Percentiles rank a stretch among this genome's conserved stretches.
Evolutionary conservation across 64 coral and sea anemone genomes (phyloP).

Genomic region (Hydrozoanthus tunicans): DNA sequence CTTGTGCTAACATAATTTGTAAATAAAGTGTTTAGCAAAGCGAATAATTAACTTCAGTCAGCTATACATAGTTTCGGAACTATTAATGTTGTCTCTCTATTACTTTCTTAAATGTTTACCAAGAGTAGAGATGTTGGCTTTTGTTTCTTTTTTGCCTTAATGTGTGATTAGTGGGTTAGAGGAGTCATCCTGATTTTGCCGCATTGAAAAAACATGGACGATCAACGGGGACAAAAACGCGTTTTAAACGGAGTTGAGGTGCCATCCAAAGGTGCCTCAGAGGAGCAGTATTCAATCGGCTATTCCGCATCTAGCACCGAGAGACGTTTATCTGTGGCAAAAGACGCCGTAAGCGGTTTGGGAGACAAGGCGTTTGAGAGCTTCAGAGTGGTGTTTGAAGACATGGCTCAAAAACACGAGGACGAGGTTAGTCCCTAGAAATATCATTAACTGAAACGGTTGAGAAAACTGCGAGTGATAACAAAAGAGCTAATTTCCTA

Average conservation of each 20-base stretch:
- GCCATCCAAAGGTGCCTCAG: not conserved
- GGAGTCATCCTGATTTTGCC: not conserved
- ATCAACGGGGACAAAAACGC: not conserved
- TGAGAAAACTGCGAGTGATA: not conserved
- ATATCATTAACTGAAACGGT: not conserved
- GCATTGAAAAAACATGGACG: not conserved
- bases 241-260: not conserved
- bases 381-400: constrained; percentile 32
- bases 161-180: not conserved
- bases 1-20: not conserved
- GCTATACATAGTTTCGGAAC: not conserved
- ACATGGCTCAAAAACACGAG: constrained; percentile 14
- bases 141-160: not conserved
- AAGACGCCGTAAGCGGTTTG: constrained; percentile 38
- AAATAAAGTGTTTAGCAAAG: not conserved
- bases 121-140: too few relatives aligned
- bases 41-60: not conserved
- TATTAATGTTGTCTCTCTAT: not conserved
- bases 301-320: not conserved
- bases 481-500: not conserved
- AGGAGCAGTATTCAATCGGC: not conserved
- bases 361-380: constrained; percentile 38
- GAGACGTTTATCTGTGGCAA: constrained; percentile 14
- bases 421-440: not conserved
- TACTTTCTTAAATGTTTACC: too few relatives aligned